phyloP scores from a whole-genome alignment of 2,797 vertebrate species.

The Holocentrus rufus region DNA sequence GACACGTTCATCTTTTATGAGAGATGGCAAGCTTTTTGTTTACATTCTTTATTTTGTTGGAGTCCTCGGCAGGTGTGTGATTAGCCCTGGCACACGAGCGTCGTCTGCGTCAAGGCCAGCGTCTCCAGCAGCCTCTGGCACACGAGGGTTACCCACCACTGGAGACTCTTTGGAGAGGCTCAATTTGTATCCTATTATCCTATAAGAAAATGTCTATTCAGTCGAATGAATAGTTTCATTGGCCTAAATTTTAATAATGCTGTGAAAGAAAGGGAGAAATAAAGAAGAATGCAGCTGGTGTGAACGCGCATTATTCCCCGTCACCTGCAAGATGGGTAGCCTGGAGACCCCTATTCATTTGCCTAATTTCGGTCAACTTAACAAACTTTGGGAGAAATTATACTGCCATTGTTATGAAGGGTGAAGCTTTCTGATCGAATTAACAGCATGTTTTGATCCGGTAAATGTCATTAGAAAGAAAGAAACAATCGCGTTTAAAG shows the following conservation, averaged over 20 bases:
- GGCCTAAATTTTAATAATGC: constrained; percentile 99
- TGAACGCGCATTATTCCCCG: constrained; percentile 94
- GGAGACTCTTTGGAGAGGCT: constrained; percentile 94
- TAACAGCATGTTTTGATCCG: constrained; percentile 99
- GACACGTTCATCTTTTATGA: constrained; percentile 96
- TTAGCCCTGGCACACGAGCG: constrained; percentile 94
- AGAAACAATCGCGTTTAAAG: constrained; percentile 99
- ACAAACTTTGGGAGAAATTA: constrained; percentile 99
- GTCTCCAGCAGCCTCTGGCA: constrained; percentile 92
- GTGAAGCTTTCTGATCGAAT: constrained; percentile 99
- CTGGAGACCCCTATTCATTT: constrained; percentile 99
- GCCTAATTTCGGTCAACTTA: constrained; percentile 99
- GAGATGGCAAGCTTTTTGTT: constrained; percentile 93
- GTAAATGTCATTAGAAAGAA: constrained; percentile 99
- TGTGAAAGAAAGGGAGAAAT: constrained; percentile 91
- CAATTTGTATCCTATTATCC: constrained; percentile 99
- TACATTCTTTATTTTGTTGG: constrained; percentile 90
- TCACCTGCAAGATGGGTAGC: constrained; percentile 97
- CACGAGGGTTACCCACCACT: constrained; percentile 93
- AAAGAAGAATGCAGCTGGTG: constrained; percentile 99
- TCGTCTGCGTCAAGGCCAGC: constrained; percentile 81
- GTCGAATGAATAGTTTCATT: constrained; percentile 98
- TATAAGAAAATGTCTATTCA: constrained; percentile 99
- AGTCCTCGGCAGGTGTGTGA: constrained; percentile 94
- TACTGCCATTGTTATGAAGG: constrained; percentile 98